phyloP scores from a whole-genome alignment of 2,113 vertebrate genomes.

The Asarcornis scutulata region DNA sequence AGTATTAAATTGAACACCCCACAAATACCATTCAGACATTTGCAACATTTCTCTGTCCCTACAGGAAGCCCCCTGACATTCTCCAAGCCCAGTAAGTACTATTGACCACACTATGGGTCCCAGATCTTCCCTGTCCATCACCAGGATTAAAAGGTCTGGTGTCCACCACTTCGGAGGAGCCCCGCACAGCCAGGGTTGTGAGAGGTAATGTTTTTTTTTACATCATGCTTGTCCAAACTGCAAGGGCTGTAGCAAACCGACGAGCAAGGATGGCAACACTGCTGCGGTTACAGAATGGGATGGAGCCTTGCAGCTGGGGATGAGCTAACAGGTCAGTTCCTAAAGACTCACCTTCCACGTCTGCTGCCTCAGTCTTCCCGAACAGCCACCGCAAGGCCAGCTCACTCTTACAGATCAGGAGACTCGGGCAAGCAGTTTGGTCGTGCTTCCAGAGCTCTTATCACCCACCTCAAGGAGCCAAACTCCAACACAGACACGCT shows the following conservation, averaged over 20 bases:
- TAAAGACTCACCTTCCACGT: not conserved
- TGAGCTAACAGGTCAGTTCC: not conserved
- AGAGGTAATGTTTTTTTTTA: not conserved
- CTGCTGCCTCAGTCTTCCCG: not conserved
- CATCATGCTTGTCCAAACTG: not conserved
- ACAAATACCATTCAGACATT: fast-evolving
- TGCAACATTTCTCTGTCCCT: not conserved
- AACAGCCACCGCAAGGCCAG: not conserved
- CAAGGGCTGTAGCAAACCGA: not conserved
- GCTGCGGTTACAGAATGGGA: not conserved
- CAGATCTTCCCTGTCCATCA: not conserved
- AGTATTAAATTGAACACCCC: not conserved
- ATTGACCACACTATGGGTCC: not conserved
- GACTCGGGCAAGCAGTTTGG: not conserved
- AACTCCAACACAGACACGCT: not conserved
- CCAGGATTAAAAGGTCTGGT: not conserved
- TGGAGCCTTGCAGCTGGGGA: not conserved
- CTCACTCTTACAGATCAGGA: not conserved
- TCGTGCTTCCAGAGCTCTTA: not conserved
- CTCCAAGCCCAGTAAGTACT: not conserved
- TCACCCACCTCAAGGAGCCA: not conserved
- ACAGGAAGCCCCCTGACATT: not conserved
- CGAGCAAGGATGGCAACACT: not conserved
- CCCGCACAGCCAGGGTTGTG: not conserved
- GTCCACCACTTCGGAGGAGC: not conserved